Base-by-base conservation (phyloP, 2,113 vertebrate genomes). In the Ochotona curzoniae region DNA sequence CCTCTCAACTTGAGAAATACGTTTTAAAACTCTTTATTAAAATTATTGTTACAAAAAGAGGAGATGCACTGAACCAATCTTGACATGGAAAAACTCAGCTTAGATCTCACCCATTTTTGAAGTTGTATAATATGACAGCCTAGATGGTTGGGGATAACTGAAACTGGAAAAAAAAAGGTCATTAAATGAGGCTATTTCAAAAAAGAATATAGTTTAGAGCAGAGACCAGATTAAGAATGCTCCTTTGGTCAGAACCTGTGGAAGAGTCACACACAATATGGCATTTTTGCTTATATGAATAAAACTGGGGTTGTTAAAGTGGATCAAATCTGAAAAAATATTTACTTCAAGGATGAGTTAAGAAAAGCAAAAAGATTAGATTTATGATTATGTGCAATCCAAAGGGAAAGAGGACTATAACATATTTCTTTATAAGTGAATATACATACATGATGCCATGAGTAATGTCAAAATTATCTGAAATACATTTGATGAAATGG, bases 341-440 rank as follows among this genome's bases (percentile, higher is more conserved):
- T 93, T n/a, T 87, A 87, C 67, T 84, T 5, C 2, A 89, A 87
- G 11, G 3, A 87, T 83, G 30, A 57, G 3, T 78, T 17, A 84
- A 28, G 63, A 92, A 90, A 1, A 54, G 5, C 0, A 86, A 83
- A 87, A 49, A 86, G 32, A 13, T 88, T 93, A 49, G 12, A 92
- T 82, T 93, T 87, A 69, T 44, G 61, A 86, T 61, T 87, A 83
- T 30, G 4, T 83, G 26, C 54, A 86, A 94, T 93, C 21, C 15
- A 90, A 95, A 51, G 63, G 84, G 6, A 78, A 1, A 49, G 15
- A 49, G 38, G 12, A 28, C 28, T 20, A 26, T 44, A 28, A 80
- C 20, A 79, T 44, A 47, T 76, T 61, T 81, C 32, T 91, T 92
- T 89, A 83, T 75, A 13, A 92, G 79, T 73, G 21, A 4, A 88